A percentile compares a stretch with the other conserved stretches of the same genome.
phyloP scores from a whole-genome alignment of 2,113 vertebrate genomes.

The Chauna torquata region DNA sequence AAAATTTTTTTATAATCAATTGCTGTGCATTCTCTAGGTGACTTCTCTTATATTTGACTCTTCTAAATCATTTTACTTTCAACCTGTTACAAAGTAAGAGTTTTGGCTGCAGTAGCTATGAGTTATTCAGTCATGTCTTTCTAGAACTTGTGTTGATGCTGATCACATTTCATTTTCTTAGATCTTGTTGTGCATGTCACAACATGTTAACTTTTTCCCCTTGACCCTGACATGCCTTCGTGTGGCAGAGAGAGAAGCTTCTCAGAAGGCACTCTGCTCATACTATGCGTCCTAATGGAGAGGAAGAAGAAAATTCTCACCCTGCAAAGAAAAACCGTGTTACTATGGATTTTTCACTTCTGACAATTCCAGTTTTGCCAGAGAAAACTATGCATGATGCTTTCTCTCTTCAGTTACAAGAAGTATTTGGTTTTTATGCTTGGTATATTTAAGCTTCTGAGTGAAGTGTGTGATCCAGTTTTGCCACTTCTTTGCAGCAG shows the following conservation, averaged over 20 bases:
- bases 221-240: slow-evolving; percentile 74
- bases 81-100: not conserved
- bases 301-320: slow-evolving; percentile 77
- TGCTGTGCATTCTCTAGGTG: not conserved
- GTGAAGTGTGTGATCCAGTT: slow-evolving; percentile 65
- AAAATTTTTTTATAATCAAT: not conserved
- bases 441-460: slow-evolving; percentile 63
- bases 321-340: slow-evolving; percentile 80
- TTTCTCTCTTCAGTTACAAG: slow-evolving; percentile 77
- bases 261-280: slow-evolving; percentile 87
- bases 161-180: slow-evolving; percentile 13
- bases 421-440: slow-evolving; percentile 66
- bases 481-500: slow-evolving; percentile 66
- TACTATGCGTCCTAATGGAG: slow-evolving; percentile 72
- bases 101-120: not conserved
- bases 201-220: slow-evolving; percentile 67
- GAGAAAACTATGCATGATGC: slow-evolving; percentile 74
- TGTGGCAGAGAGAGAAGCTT: slow-evolving; percentile 84
- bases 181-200: slow-evolving; percentile 18
- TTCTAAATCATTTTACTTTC: not conserved
- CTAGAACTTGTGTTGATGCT: not conserved
- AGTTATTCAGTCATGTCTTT: not conserved
- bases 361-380: slow-evolving; percentile 79
- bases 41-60: not conserved
- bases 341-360: slow-evolving; percentile 93